These are phyloP conservation scores for Oligia latruncula DNA, from an alignment of 2,888 invertebrate genomes.

Conservation along the genomic window DNA sequence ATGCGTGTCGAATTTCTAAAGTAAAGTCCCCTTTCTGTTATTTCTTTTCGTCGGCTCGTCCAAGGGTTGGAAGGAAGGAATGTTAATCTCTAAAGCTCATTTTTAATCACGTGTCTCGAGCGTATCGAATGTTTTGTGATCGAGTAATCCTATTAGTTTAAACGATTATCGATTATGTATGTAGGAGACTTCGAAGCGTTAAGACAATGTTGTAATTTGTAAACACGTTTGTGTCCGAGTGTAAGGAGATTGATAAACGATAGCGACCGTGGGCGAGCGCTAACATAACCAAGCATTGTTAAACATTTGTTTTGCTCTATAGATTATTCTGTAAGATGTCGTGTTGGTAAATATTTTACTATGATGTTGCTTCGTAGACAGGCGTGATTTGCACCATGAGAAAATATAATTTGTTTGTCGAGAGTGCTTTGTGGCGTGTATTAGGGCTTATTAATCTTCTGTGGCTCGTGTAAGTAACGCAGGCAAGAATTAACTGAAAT, in stretches of 20 bases:
- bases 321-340: constrained; percentile 79
- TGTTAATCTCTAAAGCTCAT: constrained; percentile 83
- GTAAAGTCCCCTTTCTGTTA: constrained; percentile 79
- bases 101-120: constrained; percentile 77
- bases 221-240: constrained; percentile 69
- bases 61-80: constrained; percentile 82
- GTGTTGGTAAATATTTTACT: constrained; percentile 77
- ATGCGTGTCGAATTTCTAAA: constrained; percentile 87
- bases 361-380: constrained; percentile 71
- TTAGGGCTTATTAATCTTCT: constrained; percentile 41
- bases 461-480: constrained; percentile 19
- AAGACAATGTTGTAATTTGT: constrained; percentile 71
- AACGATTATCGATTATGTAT: constrained; percentile 67
- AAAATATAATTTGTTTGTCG: constrained; percentile 70
- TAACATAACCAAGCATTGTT: constrained; percentile 78
- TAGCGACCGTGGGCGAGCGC: constrained; percentile 76
- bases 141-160: constrained; percentile 72
- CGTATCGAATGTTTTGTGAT: constrained; percentile 72
- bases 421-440: constrained; percentile 65
- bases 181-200: constrained; percentile 62
- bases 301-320: constrained; percentile 82
- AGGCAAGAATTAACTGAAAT: constrained; percentile 29
- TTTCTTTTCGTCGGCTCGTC: constrained; percentile 75
- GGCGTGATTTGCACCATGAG: constrained; percentile 76
- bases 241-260: constrained; percentile 79